These are phyloP conservation scores for Parnassius smintheus DNA, from an alignment of 2,888 invertebrate genomes.

Conservation along the genomic window DNA sequence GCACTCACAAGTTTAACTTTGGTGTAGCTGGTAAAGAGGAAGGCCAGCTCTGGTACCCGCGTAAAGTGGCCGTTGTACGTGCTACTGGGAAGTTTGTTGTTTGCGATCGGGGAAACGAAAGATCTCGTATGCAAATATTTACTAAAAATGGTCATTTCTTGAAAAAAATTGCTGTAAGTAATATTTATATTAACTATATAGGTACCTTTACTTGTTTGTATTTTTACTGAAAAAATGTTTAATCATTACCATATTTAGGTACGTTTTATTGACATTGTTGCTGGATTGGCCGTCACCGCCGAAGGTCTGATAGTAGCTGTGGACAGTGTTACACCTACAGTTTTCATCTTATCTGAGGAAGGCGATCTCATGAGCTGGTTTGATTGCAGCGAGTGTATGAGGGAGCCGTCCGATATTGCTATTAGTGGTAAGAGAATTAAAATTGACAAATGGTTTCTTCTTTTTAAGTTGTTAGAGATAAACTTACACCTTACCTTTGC, in stretches of 20 bases:
- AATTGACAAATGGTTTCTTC: not conserved
- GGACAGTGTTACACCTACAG: conserved; percentile 97
- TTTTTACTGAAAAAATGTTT: not conserved
- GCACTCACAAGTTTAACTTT: conserved; percentile 96
- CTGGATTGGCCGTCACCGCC: conserved; percentile 95
- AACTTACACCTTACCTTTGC: too few relatives aligned
- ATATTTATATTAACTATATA: not conserved
- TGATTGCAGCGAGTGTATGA: conserved; percentile 98
- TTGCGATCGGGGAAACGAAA: conserved; percentile 97
- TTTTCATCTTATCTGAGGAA: conserved; percentile 95
- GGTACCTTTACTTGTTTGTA: not conserved
- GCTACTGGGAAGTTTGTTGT: conserved; percentile 96
- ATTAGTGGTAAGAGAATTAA: conserved; percentile 86
- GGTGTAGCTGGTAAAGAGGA: conserved; percentile 97
- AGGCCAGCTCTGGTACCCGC: conserved; percentile 97
- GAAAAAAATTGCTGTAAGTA: conserved; percentile 91
- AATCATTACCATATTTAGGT: conserved; percentile 46
- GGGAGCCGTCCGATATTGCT: conserved; percentile 98
- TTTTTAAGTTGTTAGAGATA: too few relatives aligned
- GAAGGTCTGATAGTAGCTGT: conserved; percentile 97
- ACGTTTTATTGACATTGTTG: conserved; percentile 94
- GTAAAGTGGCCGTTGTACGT: conserved; percentile 96
- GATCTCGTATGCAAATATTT: conserved; percentile 98
- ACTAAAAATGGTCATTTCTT: conserved; percentile 97
- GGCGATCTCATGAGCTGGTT: conserved; percentile 98